Evolutionary conservation across 2,888 invertebrate species (phyloP).

Genomic region (Timandra comae): DNA sequence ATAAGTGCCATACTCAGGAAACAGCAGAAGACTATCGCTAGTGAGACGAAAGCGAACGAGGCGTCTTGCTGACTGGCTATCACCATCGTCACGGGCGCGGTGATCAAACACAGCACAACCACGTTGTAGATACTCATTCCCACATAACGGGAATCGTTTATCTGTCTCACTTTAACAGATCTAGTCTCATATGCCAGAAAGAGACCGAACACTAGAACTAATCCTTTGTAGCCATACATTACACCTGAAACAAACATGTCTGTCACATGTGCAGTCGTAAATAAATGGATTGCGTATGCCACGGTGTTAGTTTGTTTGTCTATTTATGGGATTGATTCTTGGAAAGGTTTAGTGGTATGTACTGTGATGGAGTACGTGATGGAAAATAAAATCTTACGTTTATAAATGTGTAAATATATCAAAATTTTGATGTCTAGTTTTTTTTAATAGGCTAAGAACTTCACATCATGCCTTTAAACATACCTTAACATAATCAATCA

Average conservation of each 20-base stretch:
- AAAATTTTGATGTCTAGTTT: too few relatives aligned
- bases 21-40: conserved; percentile 98
- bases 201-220: conserved; percentile 96
- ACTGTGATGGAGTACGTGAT: too few relatives aligned
- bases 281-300: too few relatives aligned
- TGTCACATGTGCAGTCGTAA: too few relatives aligned
- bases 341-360: too few relatives aligned
- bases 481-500: too few relatives aligned
- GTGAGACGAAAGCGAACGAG: conserved; percentile 96
- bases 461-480: too few relatives aligned
- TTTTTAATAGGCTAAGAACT: too few relatives aligned
- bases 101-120: conserved; percentile 97
- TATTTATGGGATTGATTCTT: too few relatives aligned
- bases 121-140: conserved; percentile 99
- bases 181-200: conserved; percentile 99
- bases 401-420: too few relatives aligned
- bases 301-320: too few relatives aligned
- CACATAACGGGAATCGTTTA: conserved; percentile 98
- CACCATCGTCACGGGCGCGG: conserved; percentile 97
- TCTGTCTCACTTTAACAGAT: conserved; percentile 96
- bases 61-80: conserved; percentile 98
- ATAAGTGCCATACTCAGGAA: conserved; percentile 99
- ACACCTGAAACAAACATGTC: conserved; percentile 79
- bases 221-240: conserved; percentile 97
- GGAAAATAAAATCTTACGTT: too few relatives aligned